Evolutionary conservation across 2,888 invertebrate genomes (phyloP), one percentile per base, ranked within the genome.

Genomic region (Himalopsyche anomala): DNA sequence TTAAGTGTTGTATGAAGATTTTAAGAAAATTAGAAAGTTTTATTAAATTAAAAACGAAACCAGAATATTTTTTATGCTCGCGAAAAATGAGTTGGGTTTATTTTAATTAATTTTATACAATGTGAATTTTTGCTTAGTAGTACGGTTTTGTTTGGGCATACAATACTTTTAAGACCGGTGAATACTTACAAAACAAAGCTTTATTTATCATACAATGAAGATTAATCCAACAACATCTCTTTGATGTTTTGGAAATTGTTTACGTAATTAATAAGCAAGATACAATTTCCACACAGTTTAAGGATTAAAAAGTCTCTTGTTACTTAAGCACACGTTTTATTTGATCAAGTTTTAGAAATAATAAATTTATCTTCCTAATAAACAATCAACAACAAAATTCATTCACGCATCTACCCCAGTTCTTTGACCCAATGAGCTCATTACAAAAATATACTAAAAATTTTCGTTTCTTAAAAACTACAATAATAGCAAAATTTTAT

Each of bases 241-340:
- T 62, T 62, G 62, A 62, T 62, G 19, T 62, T 56, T 62, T 28
- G 19, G 19, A 62, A 62, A 62, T 62, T 62, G 62, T 62, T 62
- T 62, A 62, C 62, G 62, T 62, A 62, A 62, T 62, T 62, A 62
- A 62, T 62, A 62, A 62, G 62, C 62, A 62, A 62, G 62, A 62
- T 62, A 8, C 19, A 62, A 62, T 62, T 62, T 19, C 28, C 62
- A 19, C 62, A 3, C 62, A 62, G 62, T 62, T 62, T 62, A 62
- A 6, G 62, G 62, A 62, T 62, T 62, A 19, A 62, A 62, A 62
- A 19, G 11, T 19, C 56, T 62, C 62, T 11, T 28, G 62, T 62
- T 19, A 19, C 62, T 62, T 62, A 19, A 62, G 28, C 28, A 62
- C 19, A 28, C 19, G 62, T 62, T 62, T 62, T 6, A 1, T 62